phyloP scores from a whole-genome alignment of 2,113 vertebrate species.

The Albula glossodonta region DNA sequence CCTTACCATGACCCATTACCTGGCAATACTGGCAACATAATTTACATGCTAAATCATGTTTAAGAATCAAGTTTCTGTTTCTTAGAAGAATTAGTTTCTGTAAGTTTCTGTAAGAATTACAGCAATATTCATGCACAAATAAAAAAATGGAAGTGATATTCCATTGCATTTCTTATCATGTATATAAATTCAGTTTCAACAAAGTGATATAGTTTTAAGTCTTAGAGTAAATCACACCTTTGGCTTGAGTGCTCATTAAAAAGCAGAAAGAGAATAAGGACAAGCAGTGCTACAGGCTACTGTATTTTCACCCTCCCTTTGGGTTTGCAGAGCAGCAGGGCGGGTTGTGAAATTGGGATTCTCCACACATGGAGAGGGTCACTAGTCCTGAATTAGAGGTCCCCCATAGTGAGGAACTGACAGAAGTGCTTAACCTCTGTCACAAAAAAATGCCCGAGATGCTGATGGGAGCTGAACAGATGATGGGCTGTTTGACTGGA shows the following conservation, averaged over 20 bases:
- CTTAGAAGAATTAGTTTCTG: too few species aligned
- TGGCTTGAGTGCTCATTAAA: too few species aligned
- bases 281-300: too few species aligned
- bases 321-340: not conserved
- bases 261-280: too few species aligned
- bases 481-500: not conserved
- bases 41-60: not conserved
- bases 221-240: too few species aligned
- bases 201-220: not conserved
- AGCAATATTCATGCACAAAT: too few species aligned
- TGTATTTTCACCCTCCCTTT: too few species aligned
- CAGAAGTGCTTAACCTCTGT: constrained; percentile 2
- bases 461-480: not conserved
- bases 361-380: not conserved
- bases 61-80: not conserved
- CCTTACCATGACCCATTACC: too few species aligned
- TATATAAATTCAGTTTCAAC: not conserved
- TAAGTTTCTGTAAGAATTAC: too few species aligned
- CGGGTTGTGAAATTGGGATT: not conserved
- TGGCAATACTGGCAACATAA: not conserved
- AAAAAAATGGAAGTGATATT: not conserved
- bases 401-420: not conserved
- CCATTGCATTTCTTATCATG: not conserved
- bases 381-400: not conserved
- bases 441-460: not conserved